Percentiles rank a stretch among this genome's conserved stretches.
Evolutionary conservation across 2,797 vertebrate genomes (phyloP).

Genomic region (Enteromius anoplus): DNA sequence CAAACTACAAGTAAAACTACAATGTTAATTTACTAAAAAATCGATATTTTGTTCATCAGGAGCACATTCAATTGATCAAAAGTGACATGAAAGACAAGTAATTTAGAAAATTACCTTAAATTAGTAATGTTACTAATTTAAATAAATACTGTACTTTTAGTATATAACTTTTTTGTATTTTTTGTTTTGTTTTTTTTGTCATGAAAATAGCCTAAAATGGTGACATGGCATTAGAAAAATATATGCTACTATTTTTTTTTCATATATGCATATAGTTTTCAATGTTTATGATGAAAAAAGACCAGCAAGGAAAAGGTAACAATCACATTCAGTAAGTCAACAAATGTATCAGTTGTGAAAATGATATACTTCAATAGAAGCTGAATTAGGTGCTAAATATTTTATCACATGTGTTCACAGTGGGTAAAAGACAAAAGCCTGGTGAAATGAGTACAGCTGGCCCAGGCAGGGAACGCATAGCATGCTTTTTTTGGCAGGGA

Average conservation of each 20-base stretch:
- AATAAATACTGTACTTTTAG: background rate
- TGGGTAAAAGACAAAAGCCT: slow-evolving; percentile 79
- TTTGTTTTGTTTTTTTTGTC: too few species aligned
- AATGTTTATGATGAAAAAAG: background rate
- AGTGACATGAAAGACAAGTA: background rate
- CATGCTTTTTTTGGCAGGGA: slow-evolving; percentile 86
- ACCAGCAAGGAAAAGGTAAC: background rate
- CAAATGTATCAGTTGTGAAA: background rate
- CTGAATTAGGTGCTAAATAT: slow-evolving; percentile 4
- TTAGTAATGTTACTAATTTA: background rate
- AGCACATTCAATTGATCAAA: background rate
- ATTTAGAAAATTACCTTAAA: too few species aligned
- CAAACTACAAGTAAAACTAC: background rate
- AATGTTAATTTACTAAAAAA: too few species aligned
- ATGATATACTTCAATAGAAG: background rate
- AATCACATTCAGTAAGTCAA: slow-evolving; percentile 5
- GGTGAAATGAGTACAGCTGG: slow-evolving; percentile 74
- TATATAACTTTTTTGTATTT: too few species aligned
- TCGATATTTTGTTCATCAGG: background rate
- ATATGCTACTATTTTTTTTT: background rate
- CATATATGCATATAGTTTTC: background rate
- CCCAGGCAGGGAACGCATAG: slow-evolving; percentile 77
- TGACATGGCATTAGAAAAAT: too few species aligned
- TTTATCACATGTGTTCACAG: slow-evolving; percentile 60
- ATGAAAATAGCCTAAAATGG: too few species aligned